phyloP scores from a whole-genome alignment of 2,888 invertebrate species.

The Pediacus dermestoides region DNA sequence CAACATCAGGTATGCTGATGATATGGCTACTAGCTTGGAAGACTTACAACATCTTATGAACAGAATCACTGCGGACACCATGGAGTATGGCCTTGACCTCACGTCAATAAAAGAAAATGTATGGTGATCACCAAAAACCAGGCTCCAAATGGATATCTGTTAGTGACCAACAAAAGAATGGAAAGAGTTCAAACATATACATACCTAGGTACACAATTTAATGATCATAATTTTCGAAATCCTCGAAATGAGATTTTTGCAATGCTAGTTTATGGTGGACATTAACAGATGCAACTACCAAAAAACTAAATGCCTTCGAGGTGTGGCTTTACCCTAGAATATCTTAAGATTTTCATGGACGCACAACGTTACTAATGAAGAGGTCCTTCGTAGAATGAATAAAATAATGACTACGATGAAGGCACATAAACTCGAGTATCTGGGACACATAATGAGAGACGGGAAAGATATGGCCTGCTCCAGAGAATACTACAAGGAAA shows the following conservation, averaged over 20 bases:
- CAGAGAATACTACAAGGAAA: slow-evolving; percentile 10
- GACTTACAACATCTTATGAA: too few species aligned
- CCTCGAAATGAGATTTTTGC: slow-evolving; percentile 11
- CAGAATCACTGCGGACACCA: too few species aligned
- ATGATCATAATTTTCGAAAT: slow-evolving; percentile 3
- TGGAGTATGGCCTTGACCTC: too few species aligned
- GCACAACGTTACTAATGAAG: slow-evolving; percentile 14
- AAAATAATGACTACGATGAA: slow-evolving; percentile 10
- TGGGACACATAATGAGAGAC: slow-evolving; percentile 13
- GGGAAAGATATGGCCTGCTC: slow-evolving; percentile 1
- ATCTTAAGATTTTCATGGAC: slow-evolving; percentile 15
- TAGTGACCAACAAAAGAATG: too few species aligned
- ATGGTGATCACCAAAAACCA: too few species aligned
- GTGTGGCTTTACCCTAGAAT: slow-evolving; percentile 19
- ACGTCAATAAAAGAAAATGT: too few species aligned
- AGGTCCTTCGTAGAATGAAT: slow-evolving; percentile 9
- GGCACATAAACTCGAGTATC: slow-evolving; percentile 12
- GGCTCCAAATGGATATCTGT: too few species aligned
- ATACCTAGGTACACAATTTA: too few species aligned
- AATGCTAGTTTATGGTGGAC: slow-evolving; percentile 11
- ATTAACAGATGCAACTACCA: slow-evolving; percentile 4
- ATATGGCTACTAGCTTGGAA: too few species aligned
- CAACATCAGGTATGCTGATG: too few species aligned
- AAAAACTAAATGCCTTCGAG: slow-evolving; percentile 11
- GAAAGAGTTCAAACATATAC: too few species aligned